Base-by-base conservation (phyloP, 1,140 invertebrate species). In the Aradophagus sp. region DNA sequence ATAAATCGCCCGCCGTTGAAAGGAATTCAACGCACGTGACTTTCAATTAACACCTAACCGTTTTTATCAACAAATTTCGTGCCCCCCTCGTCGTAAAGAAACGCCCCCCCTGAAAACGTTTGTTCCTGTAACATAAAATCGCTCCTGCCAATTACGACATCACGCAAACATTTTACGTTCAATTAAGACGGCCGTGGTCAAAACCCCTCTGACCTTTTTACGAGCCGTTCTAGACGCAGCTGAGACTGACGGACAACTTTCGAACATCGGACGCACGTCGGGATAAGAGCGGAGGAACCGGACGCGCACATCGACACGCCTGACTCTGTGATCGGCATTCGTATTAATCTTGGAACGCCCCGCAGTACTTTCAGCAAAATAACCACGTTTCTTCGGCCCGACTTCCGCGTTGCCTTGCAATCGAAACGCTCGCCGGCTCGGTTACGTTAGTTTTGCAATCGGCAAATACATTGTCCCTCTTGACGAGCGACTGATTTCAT, bases 291-390 rank as follows among this genome's bases (percentile, higher is more conserved):
- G 58, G 41, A 70, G 61, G 61, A 72, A 72, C 68, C 68, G 68
- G 68, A 72, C 68, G 68, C 68, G 48, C 47, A 52, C 53, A 72
- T 53, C 39, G 41, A 38, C 58, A 39, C 47, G 56, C 45, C 48
- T 63, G 26, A 65, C 53, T 47, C 36, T 65, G 68, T 71, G 68
- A 71, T 65, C 68, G 55, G 68, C 61, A 71, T 71, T 71, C 36
- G 39, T 65, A 71, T 71, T 52, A 59, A 58, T 52, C 19, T 63
- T 65, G 35, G 31, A 55, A 59, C 52, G 47, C 27, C 48, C 34
- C 16, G 26, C 13, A 41, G 17, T 20, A 42, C 45, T 63, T 48
- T 52, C 44, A 53, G 31, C 47, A 47, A 44, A 56, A 35, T 58
- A 58, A 45, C 44, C 23, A 63, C 58, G 42, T 63, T 32, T 55